Percentiles rank a stretch among this genome's conserved stretches.
These are phyloP conservation scores for Lophius piscatorius DNA, from an alignment of 2,113 vertebrate genomes.

Conservation along the genomic window DNA sequence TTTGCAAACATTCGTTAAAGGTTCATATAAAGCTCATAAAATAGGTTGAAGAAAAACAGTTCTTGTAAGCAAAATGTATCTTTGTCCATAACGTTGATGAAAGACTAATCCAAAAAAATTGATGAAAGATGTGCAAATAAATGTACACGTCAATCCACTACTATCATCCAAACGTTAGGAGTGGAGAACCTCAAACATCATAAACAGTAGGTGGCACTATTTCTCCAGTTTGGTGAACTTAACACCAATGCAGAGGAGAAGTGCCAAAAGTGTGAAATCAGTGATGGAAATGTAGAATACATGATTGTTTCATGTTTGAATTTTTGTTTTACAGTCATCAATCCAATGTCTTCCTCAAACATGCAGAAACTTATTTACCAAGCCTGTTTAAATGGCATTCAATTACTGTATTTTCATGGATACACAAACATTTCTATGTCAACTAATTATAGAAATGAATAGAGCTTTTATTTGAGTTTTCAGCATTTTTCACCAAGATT, in stretches of 20 bases:
- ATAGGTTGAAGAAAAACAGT: neutral
- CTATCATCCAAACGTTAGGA: neutral
- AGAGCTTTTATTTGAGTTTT: neutral
- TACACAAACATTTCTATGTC: neutral
- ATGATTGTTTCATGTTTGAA: neutral
- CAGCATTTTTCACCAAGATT: too few relatives aligned
- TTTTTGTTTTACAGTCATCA: too few relatives aligned
- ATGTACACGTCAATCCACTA: neutral
- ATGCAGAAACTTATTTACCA: too few relatives aligned
- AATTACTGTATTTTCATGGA: neutral
- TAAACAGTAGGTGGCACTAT: neutral
- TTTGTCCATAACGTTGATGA: constrained; percentile 2
- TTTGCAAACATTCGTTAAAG: neutral
- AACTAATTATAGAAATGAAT: too few relatives aligned
- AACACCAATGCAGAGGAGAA: neutral
- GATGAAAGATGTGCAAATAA: neutral
- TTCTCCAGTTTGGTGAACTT: neutral
- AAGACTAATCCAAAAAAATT: neutral
- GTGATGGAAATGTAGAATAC: neutral
- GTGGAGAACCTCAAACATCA: neutral
- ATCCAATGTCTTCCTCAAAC: too few relatives aligned
- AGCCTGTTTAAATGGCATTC: neutral
- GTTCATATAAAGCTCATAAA: constrained; percentile 7
- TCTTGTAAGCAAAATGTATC: constrained; percentile 10
- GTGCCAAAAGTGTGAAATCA: neutral